Base-by-base conservation (phyloP, 2,888 invertebrate species). In the Masnerella sp. region DNA sequence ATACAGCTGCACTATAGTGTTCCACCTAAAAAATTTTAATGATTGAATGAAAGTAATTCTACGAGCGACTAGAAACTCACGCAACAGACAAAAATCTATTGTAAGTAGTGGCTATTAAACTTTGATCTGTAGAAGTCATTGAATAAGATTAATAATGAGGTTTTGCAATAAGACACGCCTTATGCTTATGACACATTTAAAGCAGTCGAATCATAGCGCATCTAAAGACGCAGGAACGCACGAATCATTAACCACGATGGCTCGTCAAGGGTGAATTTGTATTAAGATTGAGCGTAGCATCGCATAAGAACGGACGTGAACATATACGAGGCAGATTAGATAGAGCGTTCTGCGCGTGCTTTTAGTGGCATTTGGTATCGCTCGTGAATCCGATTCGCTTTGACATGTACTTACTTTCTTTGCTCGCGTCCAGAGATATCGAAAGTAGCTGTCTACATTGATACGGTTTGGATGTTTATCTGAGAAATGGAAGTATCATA, bases 221-320 rank as follows among this genome's bases (percentile, higher is more conserved):
- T 83, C 85, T 85, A 85, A 85, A 81, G 82, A 82, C 84, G n/a
- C n/a, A 84, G 85, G 85, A 85, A 85, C 82, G 79, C 74, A 83
- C 84, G 84, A 84, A 83, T 84, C 85, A 84, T 85, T 85, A 84
- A 85, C 80, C 79, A 64, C 73, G 79, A 79, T 73, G 75, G 77
- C 73, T 78, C 78, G 75, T 79, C 76, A 74, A 70, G 59, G 59
- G 71, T 58, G 47, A 77, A 75, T 67, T 75, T 72, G 40, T 70
- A 75, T 74, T 61, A 59, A 54, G 77, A 77, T 74, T 65, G 68
- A 74, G 65, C 56, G 69, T 54, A 58, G 62, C 59, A 47, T 49
- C 64, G 52, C 52, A 69, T 67, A 70, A 65, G 59, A 61, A 43
- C 54, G 49, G 34, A 52, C 59, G 34, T 61, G 59, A 72, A 68